Evolutionary conservation across 2,797 vertebrate species (phyloP).

Genomic region (Manis crassicaudata): DNA sequence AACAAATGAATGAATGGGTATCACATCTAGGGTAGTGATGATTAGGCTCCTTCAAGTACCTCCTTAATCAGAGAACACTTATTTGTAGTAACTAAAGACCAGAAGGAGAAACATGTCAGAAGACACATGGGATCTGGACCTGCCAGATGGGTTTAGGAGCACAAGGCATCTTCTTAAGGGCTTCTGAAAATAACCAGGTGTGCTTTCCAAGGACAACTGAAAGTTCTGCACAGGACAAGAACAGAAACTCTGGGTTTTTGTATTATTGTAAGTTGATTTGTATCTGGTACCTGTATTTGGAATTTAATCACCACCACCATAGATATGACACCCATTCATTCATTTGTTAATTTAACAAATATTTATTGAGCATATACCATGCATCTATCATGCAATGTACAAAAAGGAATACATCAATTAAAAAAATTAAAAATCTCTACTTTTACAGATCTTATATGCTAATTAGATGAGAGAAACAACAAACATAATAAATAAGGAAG

Average conservation of each 20-base stretch:
- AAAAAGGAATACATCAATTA: background rate
- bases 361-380: background rate
- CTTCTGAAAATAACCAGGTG: background rate
- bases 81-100: background rate
- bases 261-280: background rate
- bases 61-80: background rate
- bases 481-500: background rate
- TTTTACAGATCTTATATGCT: background rate
- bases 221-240: background rate
- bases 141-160: background rate
- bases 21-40: background rate
- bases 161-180: background rate
- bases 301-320: no score
- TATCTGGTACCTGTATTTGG: background rate
- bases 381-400: background rate
- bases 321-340: background rate
- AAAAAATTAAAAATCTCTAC: background rate
- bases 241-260: conserved; percentile 3
- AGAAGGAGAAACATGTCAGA: background rate
- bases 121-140: background rate
- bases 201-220: background rate
- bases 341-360: conserved; percentile 22
- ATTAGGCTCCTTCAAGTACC: background rate
- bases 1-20: background rate
- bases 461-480: background rate